These are phyloP conservation scores for Hartigia nigra DNA, from an alignment of 2,888 invertebrate species.

Conservation along the genomic window DNA sequence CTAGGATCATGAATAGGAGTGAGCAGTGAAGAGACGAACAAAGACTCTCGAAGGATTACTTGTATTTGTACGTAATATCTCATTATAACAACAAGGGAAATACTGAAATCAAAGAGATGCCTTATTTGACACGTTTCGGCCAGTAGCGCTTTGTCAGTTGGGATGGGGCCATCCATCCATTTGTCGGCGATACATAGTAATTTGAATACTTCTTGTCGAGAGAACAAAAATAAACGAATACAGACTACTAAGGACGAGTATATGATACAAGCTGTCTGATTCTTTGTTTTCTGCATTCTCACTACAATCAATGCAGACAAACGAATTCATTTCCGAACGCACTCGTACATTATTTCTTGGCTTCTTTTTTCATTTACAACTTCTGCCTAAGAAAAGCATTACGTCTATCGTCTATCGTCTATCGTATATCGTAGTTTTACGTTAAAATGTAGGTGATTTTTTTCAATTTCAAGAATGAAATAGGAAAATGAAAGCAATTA, in stretches of 20 bases:
- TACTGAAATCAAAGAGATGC: conserved; percentile 57
- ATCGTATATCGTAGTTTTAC: too few species aligned
- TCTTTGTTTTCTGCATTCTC: neutral
- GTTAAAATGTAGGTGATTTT: neutral
- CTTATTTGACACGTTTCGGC: conserved; percentile 44
- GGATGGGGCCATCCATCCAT: conserved; percentile 37
- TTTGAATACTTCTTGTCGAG: conserved; percentile 46
- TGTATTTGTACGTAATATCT: conserved; percentile 58
- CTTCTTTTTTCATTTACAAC: neutral
- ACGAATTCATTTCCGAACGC: neutral
- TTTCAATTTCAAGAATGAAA: neutral
- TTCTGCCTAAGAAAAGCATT: neutral
- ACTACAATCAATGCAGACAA: neutral
- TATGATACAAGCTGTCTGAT: too few species aligned
- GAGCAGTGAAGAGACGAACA: neutral
- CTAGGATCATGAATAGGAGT: neutral
- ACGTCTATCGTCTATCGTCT: too few species aligned
- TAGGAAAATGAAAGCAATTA: neutral
- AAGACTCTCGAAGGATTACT: conserved; percentile 35
- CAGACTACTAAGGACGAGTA: too few species aligned
- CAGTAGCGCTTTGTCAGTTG: conserved; percentile 33
- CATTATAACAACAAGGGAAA: conserved; percentile 54
- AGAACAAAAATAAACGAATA: conserved; percentile 18
- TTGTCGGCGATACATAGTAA: conserved; percentile 39
- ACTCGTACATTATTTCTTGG: neutral